Evolutionary conservation across 2,888 invertebrate genomes (phyloP).

Genomic region (Leistus spinibarbis): DNA sequence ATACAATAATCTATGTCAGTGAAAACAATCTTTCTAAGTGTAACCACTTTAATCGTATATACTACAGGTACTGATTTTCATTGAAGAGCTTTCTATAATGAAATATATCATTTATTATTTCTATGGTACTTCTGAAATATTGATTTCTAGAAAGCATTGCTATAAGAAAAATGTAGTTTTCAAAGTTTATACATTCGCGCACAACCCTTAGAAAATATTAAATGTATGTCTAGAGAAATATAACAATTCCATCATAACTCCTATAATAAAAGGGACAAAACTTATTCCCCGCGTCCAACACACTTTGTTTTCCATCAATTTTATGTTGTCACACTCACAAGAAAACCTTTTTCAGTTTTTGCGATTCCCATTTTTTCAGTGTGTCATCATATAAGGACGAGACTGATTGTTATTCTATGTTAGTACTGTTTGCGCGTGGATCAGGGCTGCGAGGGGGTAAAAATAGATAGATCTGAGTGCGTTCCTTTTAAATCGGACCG

Average conservation of each 20-base stretch:
- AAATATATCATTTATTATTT: too few relatives aligned
- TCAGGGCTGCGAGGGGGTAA: neutral
- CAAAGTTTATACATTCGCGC: neutral
- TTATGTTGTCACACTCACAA: constrained; percentile 49
- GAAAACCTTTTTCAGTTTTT: neutral
- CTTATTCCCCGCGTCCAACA: constrained; percentile 45
- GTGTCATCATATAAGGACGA: neutral
- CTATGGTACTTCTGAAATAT: too few relatives aligned
- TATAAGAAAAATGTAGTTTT: constrained; percentile 19
- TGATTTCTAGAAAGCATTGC: too few relatives aligned
- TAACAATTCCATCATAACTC: constrained; percentile 42
- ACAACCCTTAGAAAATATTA: constrained; percentile 38
- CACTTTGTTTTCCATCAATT: constrained; percentile 51
- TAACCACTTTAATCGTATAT: too few relatives aligned
- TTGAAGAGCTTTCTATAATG: too few relatives aligned
- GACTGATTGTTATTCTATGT: constrained; percentile 31
- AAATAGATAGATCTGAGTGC: neutral
- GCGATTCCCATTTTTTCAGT: neutral
- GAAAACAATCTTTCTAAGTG: too few relatives aligned
- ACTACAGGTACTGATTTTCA: too few relatives aligned
- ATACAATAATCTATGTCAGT: too few relatives aligned
- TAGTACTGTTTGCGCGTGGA: constrained; percentile 18
- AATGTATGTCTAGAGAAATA: constrained; percentile 43
- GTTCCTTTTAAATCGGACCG: neutral
- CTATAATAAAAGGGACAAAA: constrained; percentile 43